A percentile compares a stretch with the other conserved stretches of the same genome.
Evolutionary conservation across 2,888 invertebrate species (phyloP).

Genomic region (Oxycera nigricornis): DNA sequence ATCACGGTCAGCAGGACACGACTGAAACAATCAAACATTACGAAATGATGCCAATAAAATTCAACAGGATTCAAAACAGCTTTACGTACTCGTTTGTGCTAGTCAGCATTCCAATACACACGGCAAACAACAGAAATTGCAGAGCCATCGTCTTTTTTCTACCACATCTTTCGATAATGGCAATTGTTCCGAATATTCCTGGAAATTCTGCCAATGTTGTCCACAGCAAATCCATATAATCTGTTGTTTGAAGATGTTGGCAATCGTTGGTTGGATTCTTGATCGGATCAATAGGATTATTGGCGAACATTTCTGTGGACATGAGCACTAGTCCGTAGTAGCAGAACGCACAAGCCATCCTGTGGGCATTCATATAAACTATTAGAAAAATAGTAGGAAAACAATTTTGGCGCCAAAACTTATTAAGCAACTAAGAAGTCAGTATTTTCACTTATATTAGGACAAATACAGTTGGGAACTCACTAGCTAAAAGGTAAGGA

Average conservation of each 20-base stretch:
- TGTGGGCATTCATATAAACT: no score
- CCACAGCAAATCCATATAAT: slow-evolving; percentile 92
- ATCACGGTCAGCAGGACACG: slow-evolving; percentile 80
- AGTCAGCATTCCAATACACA: slow-evolving; percentile 77
- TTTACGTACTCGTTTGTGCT: slow-evolving; percentile 74
- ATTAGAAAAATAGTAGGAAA: no score
- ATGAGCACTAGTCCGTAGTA: slow-evolving; percentile 94
- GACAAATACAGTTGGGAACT: no score
- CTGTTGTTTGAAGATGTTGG: slow-evolving; percentile 77
- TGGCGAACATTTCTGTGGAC: slow-evolving; percentile 85
- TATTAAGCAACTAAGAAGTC: no score
- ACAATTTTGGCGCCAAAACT: no score
- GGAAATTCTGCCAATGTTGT: slow-evolving; percentile 95
- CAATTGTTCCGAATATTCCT: slow-evolving; percentile 86
- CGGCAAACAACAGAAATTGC: slow-evolving; percentile 86
- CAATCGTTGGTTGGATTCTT: slow-evolving; percentile 65
- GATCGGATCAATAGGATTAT: slow-evolving; percentile 50
- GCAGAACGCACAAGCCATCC: slow-evolving; percentile 93
- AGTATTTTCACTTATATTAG: no score
- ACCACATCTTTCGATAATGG: slow-evolving; percentile 88
- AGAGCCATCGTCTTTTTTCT: slow-evolving; percentile 91
- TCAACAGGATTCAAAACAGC: not conserved
- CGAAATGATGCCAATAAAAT: not conserved
- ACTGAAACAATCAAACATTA: no score
- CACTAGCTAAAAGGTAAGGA: no score